Evolutionary conservation across 35 echinoderm and acorn worm species (phyloP).

Genomic region (Apostichopus californicus): DNA sequence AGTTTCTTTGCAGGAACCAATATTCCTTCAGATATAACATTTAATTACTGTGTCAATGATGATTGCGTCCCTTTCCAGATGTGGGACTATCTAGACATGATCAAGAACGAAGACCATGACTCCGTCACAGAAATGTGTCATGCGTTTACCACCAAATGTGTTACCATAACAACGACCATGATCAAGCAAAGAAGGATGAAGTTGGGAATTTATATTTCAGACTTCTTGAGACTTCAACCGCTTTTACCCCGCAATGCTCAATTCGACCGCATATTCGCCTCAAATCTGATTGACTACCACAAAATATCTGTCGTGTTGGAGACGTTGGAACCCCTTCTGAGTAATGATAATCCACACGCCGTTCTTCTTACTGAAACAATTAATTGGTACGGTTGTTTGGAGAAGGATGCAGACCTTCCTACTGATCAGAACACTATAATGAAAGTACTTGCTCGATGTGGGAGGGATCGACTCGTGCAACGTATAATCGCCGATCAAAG

Average conservation of each 20-base stretch:
- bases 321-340: constrained; percentile 17
- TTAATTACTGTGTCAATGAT: constrained; percentile 32
- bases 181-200: constrained; percentile 72
- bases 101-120: neutral
- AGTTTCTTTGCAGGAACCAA: too few species aligned
- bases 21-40: neutral
- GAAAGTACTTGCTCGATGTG: neutral
- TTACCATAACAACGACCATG: neutral
- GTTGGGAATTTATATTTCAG: too few species aligned
- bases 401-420: neutral
- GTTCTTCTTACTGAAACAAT: constrained; percentile 30
- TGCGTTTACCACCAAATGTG: neutral
- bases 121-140: constrained; percentile 51
- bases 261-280: too few species aligned
- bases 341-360: constrained; percentile 32
- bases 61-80: constrained; percentile 47
- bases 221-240: too few species aligned
- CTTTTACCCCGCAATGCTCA: too few species aligned
- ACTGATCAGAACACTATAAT: neutral
- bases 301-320: neutral
- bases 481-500: neutral
- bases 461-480: neutral
- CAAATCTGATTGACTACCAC: constrained; percentile 58
- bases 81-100: constrained; percentile 68
- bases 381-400: neutral